These are phyloP conservation scores for Scarus forsteni DNA, from an alignment of 2,797 vertebrate genomes.

Conservation along the genomic window DNA sequence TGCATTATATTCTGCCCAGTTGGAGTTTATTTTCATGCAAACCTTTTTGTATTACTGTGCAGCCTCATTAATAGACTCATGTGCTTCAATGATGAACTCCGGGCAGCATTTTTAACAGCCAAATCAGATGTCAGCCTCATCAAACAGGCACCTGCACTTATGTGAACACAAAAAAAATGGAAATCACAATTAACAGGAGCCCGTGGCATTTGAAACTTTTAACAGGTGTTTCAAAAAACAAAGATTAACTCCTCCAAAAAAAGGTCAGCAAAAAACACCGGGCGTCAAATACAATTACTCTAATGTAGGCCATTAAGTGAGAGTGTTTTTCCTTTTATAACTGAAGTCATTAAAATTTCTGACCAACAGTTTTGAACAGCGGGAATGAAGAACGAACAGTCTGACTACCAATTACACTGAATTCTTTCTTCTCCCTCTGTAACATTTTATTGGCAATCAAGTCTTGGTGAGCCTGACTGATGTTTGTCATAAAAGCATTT, in stretches of 20 bases:
- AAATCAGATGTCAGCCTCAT: slow-evolving; percentile 4
- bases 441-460: slow-evolving; percentile 17
- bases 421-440: slow-evolving; percentile 6
- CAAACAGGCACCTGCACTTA: slow-evolving; percentile 10
- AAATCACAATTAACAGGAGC: not conserved
- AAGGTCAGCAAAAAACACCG: slow-evolving; percentile 11
- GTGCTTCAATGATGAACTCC: slow-evolving; percentile 27
- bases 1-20: slow-evolving; percentile 29
- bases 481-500: slow-evolving; percentile 32
- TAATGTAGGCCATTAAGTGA: slow-evolving; percentile 41
- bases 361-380: slow-evolving; percentile 33
- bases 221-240: not conserved
- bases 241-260: slow-evolving; percentile 1
- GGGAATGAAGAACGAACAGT: slow-evolving; percentile 41
- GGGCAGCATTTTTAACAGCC: not conserved
- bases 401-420: not conserved
- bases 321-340: slow-evolving; percentile 32
- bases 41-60: slow-evolving; percentile 20
- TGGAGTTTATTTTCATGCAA: slow-evolving; percentile 1
- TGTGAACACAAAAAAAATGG: not conserved
- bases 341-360: slow-evolving; percentile 48
- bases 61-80: slow-evolving; percentile 6
- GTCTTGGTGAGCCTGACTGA: slow-evolving; percentile 12
- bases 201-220: slow-evolving; percentile 5
- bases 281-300: slow-evolving; percentile 46